Conservation (phyloP, 2,113 vertebrate genomes). For the Dolichallabes microphthalmus region DNA sequence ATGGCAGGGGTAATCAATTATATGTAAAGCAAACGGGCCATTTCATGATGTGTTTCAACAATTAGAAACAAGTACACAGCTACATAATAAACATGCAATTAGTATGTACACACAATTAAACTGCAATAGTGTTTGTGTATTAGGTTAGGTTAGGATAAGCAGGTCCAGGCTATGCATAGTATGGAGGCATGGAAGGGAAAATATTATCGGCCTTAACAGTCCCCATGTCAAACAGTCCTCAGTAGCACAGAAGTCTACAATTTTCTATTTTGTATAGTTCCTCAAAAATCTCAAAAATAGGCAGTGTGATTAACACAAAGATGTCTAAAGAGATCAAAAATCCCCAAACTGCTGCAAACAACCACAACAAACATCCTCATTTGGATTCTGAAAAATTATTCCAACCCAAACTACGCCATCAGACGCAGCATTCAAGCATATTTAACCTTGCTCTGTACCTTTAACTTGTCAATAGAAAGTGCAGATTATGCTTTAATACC, state of each 20-base stretch:
- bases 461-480: no score
- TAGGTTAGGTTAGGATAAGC: neutral
- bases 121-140: neutral
- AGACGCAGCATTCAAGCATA: neutral
- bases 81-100: neutral
- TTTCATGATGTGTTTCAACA: neutral
- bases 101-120: neutral
- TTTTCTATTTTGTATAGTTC: neutral
- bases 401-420: neutral
- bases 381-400: neutral
- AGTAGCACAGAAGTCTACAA: neutral
- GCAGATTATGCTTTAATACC: no score
- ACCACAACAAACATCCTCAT: neutral
- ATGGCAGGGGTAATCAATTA: neutral
- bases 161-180: neutral
- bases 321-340: neutral
- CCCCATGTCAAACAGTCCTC: neutral
- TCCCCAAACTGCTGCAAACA: neutral
- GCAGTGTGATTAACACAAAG: neutral
- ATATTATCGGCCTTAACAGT: neutral
- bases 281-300: neutral
- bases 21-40: neutral
- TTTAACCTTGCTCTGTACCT: no score
- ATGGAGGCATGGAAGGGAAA: neutral
- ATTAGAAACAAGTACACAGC: neutral